Evolutionary conservation across 2,797 vertebrate genomes (phyloP).

Genomic region (Micrastur ruficollis): DNA sequence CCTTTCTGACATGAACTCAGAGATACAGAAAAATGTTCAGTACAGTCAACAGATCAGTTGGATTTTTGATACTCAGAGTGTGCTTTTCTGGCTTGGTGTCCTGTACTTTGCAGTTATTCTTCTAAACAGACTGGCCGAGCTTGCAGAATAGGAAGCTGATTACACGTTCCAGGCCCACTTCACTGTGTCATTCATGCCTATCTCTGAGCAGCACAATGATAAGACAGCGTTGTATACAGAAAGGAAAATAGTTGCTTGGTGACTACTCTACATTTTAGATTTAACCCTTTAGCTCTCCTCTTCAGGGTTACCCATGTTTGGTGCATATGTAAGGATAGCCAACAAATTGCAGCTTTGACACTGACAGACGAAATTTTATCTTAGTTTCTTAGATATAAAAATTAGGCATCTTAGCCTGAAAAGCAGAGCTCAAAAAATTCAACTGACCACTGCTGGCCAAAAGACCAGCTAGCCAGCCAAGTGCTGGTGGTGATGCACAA

Average conservation of each 20-base stretch:
- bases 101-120: background rate
- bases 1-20: background rate
- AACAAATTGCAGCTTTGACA: background rate
- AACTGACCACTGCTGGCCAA: background rate
- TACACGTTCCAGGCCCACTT: background rate
- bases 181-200: background rate
- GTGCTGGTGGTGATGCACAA: background rate
- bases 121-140: background rate
- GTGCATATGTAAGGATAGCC: background rate
- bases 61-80: background rate
- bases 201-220: background rate
- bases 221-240: background rate
- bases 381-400: background rate
- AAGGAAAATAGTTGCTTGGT: background rate
- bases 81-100: background rate
- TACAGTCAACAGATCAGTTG: background rate
- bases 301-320: background rate
- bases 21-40: background rate
- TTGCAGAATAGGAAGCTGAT: background rate
- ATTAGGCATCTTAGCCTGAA: background rate
- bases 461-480: background rate
- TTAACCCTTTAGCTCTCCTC: slow-evolving; percentile 11
- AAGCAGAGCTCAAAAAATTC: background rate
- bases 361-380: background rate
- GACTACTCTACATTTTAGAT: background rate